phyloP scores from a whole-genome alignment of 2,113 vertebrate species.

The Laticauda colubrina region DNA sequence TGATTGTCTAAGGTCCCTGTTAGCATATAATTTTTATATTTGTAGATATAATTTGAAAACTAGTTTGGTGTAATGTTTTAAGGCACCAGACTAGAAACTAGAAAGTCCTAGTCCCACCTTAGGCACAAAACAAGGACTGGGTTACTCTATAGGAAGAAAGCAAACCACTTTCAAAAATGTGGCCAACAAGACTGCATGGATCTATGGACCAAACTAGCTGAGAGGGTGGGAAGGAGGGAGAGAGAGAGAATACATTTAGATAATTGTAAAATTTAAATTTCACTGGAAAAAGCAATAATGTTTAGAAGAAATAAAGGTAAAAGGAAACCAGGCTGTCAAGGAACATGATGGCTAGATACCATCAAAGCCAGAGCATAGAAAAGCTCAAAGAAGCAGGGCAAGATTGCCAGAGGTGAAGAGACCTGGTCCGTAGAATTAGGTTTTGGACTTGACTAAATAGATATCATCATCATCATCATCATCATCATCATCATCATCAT shows the following conservation, averaged over 20 bases:
- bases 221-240: background rate
- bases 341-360: background rate
- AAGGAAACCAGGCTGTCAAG: background rate
- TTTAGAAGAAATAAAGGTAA: background rate
- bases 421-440: background rate
- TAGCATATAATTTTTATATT: background rate
- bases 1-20: background rate
- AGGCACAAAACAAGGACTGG: background rate
- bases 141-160: background rate
- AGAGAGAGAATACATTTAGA: background rate
- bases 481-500: no score
- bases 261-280: background rate
- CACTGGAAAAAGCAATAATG: background rate
- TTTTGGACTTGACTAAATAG: background rate
- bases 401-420: background rate
- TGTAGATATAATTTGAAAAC: background rate
- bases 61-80: background rate
- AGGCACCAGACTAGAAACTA: background rate
- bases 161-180: background rate
- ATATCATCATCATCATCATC: background rate
- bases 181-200: background rate
- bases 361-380: background rate
- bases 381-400: background rate
- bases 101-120: background rate
- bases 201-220: background rate